Evolutionary conservation across 2,888 invertebrate species (phyloP).

Genomic region (Acronicta alni): DNA sequence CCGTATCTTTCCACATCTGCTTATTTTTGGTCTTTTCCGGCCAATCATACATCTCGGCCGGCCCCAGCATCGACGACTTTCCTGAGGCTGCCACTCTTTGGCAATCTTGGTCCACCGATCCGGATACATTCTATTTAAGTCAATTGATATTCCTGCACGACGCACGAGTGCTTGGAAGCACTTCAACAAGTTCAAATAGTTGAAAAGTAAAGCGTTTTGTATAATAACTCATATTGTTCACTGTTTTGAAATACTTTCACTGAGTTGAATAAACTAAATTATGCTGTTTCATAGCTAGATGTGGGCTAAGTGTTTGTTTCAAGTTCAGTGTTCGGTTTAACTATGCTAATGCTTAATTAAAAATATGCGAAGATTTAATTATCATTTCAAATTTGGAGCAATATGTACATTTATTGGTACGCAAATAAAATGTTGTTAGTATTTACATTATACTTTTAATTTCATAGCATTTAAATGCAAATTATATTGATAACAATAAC

Average conservation of each 20-base stretch:
- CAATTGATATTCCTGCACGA: too few relatives aligned
- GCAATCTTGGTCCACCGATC: too few relatives aligned
- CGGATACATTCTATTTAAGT: too few relatives aligned
- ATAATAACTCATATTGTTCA: slow-evolving; percentile 44
- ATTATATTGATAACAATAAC: too few relatives aligned
- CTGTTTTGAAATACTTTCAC: slow-evolving; percentile 50
- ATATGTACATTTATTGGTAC: not conserved
- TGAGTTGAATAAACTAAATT: slow-evolving; percentile 16
- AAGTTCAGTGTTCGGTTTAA: slow-evolving; percentile 8
- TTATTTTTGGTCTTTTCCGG: too few relatives aligned
- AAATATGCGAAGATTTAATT: not conserved
- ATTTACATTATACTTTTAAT: slow-evolving; percentile 4
- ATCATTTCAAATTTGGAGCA: not conserved
- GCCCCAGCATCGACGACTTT: too few relatives aligned
- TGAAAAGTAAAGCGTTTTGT: slow-evolving; percentile 29
- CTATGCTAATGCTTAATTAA: slow-evolving; percentile 15
- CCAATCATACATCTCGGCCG: too few relatives aligned
- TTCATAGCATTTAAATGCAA: too few relatives aligned
- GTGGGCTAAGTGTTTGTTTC: slow-evolving; percentile 22
- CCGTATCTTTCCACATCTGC: too few relatives aligned
- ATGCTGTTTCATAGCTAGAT: slow-evolving; percentile 36
- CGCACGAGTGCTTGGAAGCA: too few relatives aligned
- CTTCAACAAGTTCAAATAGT: slow-evolving; percentile 9
- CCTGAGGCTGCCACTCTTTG: too few relatives aligned
- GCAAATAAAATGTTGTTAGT: not conserved